Base-by-base conservation (phyloP, 2,113 vertebrate species). In the Phylloscopus trochilus region DNA sequence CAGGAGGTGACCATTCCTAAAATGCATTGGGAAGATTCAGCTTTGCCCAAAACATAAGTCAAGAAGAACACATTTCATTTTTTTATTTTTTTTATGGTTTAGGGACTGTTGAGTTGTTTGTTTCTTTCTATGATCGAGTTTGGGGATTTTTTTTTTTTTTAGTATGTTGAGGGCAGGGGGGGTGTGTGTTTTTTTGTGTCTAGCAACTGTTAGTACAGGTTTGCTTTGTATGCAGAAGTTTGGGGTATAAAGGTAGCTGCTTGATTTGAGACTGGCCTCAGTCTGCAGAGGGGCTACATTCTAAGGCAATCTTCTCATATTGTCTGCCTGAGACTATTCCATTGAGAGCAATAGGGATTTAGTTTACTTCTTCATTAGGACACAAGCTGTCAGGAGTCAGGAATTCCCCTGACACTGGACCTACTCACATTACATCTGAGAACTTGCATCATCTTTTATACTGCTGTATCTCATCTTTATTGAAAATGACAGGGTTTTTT, bases 401-500 rank as follows among this genome's bases (percentile, higher is more conserved):
- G 17, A 74, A 49, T 62, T 66, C 31, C 30, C n/a, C n/a, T 67
- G 68, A 87, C 43, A 20, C 23, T 39, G 39, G 24, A 55, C 44
- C 19, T n/a, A 39, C 39, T 91, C 68, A 59, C 13, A 33, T 72
- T 59, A 47, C 15, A 8, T 56, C 68, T 74, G 68, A 84, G 43
- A 84, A 51, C 14, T 46, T 77, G 37, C 23, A 10, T 44, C 4
- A 1, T 64, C 44, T 62, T 88, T 92, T 47, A 47, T 17, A 6
- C 47, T 87, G 77, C 18, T 87, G 89, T 91, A 46, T 89, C 16
- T 95, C 59, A 83, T 69, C 52, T 59, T 89, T 66, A 87, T 63
- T 90, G 30, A 79, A 92, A 89, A 59, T 70, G 43, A 58, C 26
- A 27, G 14, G 37, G 37, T 19, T 31, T 31, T 27, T 72, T 43